phyloP scores from a whole-genome alignment of 2,888 invertebrate species.

The Cantharis rufa region DNA sequence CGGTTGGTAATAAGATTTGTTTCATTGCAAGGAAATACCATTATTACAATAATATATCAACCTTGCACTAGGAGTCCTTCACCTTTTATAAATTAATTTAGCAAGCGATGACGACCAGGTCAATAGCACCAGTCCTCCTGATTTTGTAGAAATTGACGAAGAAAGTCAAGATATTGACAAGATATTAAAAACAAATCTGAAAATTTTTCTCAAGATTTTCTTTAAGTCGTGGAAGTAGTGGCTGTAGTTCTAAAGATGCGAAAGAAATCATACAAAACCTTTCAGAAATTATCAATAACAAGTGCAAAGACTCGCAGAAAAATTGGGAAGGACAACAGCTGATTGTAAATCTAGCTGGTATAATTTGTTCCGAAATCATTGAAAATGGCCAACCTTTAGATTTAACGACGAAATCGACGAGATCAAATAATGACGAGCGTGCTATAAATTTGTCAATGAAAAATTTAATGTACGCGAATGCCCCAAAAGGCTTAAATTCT shows the following conservation, averaged over 20 bases:
- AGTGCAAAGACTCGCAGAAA: slow-evolving; percentile 23
- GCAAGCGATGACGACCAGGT: slow-evolving; percentile 23
- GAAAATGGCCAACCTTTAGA: slow-evolving; percentile 16
- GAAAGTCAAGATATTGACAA: not conserved
- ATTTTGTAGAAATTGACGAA: slow-evolving; percentile 20
- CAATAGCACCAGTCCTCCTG: slow-evolving; percentile 30
- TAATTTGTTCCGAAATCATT: slow-evolving; percentile 28
- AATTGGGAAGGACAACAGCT: slow-evolving; percentile 33
- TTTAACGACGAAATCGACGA: slow-evolving; percentile 10
- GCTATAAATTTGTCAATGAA: slow-evolving; percentile 19
- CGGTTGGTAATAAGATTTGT: too few species aligned
- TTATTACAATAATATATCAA: too few species aligned
- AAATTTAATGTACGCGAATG: slow-evolving; percentile 1
- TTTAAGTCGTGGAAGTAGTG: slow-evolving; percentile 7
- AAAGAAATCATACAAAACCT: slow-evolving; percentile 33
- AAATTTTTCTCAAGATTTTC: slow-evolving; percentile 3
- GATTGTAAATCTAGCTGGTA: slow-evolving; percentile 32
- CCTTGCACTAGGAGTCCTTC: too few species aligned
- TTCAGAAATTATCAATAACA: slow-evolving; percentile 32
- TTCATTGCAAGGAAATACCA: too few species aligned
- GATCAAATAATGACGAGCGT: slow-evolving; percentile 13
- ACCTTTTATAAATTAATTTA: not conserved
- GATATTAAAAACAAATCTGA: not conserved
- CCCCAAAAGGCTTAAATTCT: slow-evolving; percentile 12
- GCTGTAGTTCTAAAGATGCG: slow-evolving; percentile 26